phyloP scores from a whole-genome alignment of 30 jellyfish, hydroid and myxozoan genomes.

The Aurelia sp. region DNA sequence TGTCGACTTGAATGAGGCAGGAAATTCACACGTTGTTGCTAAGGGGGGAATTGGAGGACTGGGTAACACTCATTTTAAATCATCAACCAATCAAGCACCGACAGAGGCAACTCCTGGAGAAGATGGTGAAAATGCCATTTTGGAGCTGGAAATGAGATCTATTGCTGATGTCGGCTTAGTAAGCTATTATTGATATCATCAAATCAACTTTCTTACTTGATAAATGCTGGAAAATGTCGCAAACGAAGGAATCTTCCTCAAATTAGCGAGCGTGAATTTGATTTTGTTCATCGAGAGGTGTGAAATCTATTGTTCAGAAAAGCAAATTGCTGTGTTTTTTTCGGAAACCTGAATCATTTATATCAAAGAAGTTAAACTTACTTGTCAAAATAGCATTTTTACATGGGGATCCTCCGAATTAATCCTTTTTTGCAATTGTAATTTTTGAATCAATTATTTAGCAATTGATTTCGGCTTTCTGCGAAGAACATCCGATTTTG shows the following conservation, averaged over 20 bases:
- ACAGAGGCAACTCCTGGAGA: constrained; percentile 89
- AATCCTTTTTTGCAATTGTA: too few species aligned
- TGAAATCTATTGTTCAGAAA: too few species aligned
- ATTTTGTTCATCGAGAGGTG: too few species aligned
- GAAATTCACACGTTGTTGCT: constrained; percentile 55
- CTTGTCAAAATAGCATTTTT: too few species aligned
- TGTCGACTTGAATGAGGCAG: constrained; percentile 62
- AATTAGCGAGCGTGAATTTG: background rate
- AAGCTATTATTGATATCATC: background rate
- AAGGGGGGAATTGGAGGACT: constrained; percentile 93
- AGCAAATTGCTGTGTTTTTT: too few species aligned
- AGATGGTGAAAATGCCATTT: constrained; percentile 62
- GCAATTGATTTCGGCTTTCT: too few species aligned
- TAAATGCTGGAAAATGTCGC: background rate
- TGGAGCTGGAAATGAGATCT: constrained; percentile 89
- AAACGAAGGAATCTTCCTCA: background rate
- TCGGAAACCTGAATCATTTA: too few species aligned
- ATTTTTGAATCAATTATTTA: too few species aligned
- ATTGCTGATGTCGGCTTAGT: constrained; percentile 99
- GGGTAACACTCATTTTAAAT: constrained; percentile 87
- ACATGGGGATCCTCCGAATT: too few species aligned
- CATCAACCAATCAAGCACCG: constrained; percentile 85
- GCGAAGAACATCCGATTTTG: too few species aligned
- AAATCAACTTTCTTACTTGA: background rate
- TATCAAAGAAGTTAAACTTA: too few species aligned